Percentiles rank a stretch among this genome's conserved stretches.
Evolutionary conservation across 2,888 invertebrate species (phyloP).

Genomic region (Pasiphila rectangulata): DNA sequence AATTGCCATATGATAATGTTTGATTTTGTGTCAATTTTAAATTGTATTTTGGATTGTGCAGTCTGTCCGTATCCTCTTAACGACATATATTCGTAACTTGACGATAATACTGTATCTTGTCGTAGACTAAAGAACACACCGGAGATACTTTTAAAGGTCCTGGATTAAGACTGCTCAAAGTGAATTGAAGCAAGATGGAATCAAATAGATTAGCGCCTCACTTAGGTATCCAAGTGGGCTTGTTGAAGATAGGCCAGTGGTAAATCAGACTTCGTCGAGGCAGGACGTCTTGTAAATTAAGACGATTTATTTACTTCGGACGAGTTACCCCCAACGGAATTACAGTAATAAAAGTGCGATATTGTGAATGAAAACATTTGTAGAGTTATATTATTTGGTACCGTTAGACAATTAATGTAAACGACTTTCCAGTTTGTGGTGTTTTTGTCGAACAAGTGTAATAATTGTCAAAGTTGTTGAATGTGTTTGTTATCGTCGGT

Average conservation of each 20-base stretch:
- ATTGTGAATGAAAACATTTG: background rate
- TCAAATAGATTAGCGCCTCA: conserved; percentile 17
- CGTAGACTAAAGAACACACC: no score
- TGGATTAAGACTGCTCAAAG: background rate
- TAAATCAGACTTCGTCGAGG: background rate
- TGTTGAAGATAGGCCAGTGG: conserved; percentile 23
- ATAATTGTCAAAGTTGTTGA: conserved; percentile 2
- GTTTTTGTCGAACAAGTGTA: background rate
- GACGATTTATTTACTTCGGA: no score
- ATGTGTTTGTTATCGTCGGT: conserved; percentile 20
- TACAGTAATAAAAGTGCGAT: no score
- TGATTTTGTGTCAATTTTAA: no score
- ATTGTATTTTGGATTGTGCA: no score
- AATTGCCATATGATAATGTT: no score
- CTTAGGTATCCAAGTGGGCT: conserved; percentile 5
- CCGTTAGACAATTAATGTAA: background rate
- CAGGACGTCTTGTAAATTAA: conserved; percentile 7
- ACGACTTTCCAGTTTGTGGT: background rate
- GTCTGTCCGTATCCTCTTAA: no score
- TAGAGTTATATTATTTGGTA: background rate
- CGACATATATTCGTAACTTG: no score
- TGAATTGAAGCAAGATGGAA: conserved; percentile 8
- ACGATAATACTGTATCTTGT: no score
- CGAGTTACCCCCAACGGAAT: no score
- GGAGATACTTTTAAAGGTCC: no score